phyloP scores from a whole-genome alignment of 2,888 invertebrate species.

The Palloptera scutellata region DNA sequence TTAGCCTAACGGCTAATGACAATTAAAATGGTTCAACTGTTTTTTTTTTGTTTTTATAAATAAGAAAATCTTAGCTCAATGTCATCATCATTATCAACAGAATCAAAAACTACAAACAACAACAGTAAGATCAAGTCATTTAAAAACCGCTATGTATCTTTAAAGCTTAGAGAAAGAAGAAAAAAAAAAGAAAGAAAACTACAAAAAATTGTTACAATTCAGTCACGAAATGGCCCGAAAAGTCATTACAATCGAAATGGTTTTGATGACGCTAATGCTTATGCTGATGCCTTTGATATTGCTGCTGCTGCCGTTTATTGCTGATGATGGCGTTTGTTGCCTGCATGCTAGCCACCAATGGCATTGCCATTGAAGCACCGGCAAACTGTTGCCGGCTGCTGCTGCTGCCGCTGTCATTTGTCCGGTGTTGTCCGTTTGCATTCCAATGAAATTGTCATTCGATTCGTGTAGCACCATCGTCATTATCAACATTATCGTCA shows the following conservation, averaged over 20 bases:
- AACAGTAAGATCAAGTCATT: too few species aligned
- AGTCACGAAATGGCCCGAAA: conserved; percentile 42
- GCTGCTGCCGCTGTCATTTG: conserved; percentile 35
- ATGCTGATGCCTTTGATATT: background rate
- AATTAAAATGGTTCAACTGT: conserved; percentile 36
- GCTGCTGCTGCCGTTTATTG: background rate
- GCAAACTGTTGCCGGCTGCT: background rate
- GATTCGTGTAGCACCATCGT: conserved; percentile 20
- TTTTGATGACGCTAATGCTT: conserved; percentile 1
- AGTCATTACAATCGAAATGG: conserved; percentile 21
- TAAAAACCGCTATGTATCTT: too few species aligned
- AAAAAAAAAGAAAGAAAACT: conserved; percentile 22
- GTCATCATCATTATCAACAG: conserved; percentile 30
- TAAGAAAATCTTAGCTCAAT: conserved; percentile 11
- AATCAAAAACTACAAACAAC: too few species aligned
- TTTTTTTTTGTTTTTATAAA: conserved; percentile 19
- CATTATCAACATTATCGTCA: background rate
- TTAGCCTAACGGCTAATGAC: conserved; percentile 31
- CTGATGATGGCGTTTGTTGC: background rate
- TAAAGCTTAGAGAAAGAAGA: background rate
- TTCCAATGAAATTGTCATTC: conserved; percentile 43
- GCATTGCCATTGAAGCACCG: conserved; percentile 10
- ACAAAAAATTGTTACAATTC: conserved; percentile 44
- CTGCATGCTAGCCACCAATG: conserved; percentile 19
- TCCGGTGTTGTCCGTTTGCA: conserved; percentile 39